A percentile compares a stretch with the other conserved stretches of the same genome.
Evolutionary conservation across 2,797 vertebrate species (phyloP).

Genomic region (Pseudocheirus occidentalis): DNA sequence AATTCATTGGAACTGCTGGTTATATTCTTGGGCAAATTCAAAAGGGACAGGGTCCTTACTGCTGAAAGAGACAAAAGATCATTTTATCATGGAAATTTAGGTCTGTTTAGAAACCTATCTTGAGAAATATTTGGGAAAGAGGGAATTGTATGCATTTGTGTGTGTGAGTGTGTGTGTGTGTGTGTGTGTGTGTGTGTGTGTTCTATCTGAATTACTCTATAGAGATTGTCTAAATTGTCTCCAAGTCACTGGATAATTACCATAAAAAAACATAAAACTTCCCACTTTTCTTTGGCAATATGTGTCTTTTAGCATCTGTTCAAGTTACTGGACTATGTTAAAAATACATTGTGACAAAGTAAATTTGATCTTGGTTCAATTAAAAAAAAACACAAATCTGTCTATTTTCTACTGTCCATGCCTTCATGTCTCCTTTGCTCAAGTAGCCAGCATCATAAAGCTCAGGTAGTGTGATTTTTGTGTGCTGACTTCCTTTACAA

Average conservation of each 20-base stretch:
- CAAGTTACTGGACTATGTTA: slow-evolving; percentile 2
- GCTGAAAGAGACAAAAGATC: not conserved
- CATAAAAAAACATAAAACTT: not conserved
- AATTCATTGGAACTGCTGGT: slow-evolving; percentile 6
- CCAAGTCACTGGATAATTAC: not conserved
- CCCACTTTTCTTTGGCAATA: not conserved
- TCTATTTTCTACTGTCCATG: not conserved
- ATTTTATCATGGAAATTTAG: not conserved
- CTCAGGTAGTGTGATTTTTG: slow-evolving; percentile 23
- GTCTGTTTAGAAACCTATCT: slow-evolving; percentile 14
- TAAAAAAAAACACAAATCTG: not conserved
- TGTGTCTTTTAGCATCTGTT: slow-evolving; percentile 19
- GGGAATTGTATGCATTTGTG: not conserved
- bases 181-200: not conserved
- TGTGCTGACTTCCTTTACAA: not conserved
- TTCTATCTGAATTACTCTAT: slow-evolving; percentile 34
- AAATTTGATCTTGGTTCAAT: not conserved
- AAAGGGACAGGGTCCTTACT: not conserved
- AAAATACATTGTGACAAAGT: not conserved
- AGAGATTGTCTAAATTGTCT: not conserved
- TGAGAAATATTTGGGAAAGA: not conserved
- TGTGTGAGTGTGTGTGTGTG: not conserved
- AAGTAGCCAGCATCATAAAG: slow-evolving; percentile 7
- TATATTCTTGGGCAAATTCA: not conserved
- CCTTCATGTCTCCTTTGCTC: slow-evolving; percentile 5